These are phyloP conservation scores for Callospermophilus lateralis DNA, from an alignment of 2,113 vertebrate genomes.

Conservation along the genomic window DNA sequence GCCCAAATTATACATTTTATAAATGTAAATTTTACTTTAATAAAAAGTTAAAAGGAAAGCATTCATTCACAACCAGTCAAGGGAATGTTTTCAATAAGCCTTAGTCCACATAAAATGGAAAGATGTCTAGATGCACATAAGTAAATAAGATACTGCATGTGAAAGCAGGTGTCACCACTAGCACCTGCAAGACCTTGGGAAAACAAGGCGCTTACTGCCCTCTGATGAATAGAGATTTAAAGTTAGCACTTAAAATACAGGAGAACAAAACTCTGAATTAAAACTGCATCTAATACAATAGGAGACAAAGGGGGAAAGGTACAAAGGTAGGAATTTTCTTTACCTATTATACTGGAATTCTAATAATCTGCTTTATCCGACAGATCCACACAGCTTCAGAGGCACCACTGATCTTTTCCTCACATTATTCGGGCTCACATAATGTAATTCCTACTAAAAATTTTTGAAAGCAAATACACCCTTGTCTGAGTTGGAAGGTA, in stretches of 20 bases:
- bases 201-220: not conserved
- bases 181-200: not conserved
- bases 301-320: not conserved
- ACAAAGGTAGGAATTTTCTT: not conserved
- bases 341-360: not conserved
- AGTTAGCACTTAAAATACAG: not conserved
- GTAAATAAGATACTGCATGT: not conserved
- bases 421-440: not conserved
- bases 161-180: not conserved
- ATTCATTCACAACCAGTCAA: not conserved
- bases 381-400: not conserved
- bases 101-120: conserved; percentile 9
- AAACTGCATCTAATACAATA: not conserved
- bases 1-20: not conserved
- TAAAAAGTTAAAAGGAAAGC: conserved; percentile 23
- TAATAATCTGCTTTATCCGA: not conserved
- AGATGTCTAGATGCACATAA: not conserved
- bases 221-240: not conserved
- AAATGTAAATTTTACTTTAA: not conserved
- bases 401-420: not conserved
- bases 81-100: not conserved
- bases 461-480: conserved; percentile 23
- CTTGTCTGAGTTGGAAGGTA: not conserved
- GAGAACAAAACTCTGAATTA: conserved; percentile 27
- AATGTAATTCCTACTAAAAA: not conserved